A percentile compares a stretch with the other conserved stretches of the same genome.
These are phyloP conservation scores for Plecotus auritus DNA, from an alignment of 2,113 vertebrate species.

Conservation along the genomic window DNA sequence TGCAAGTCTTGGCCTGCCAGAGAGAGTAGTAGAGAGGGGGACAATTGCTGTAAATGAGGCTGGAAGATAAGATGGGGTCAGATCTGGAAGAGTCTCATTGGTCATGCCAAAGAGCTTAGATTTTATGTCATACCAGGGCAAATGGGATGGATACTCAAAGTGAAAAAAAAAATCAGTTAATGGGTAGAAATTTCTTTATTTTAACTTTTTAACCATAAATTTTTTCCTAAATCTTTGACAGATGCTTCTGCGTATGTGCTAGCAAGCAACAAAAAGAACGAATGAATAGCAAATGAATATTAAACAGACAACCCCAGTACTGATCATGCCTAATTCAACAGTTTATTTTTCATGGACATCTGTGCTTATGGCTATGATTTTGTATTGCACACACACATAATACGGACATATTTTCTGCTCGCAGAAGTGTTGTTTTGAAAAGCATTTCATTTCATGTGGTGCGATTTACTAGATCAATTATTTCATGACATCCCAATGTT, in stretches of 20 bases:
- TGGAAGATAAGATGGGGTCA: not conserved
- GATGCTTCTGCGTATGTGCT: constrained; percentile 43
- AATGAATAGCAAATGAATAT: constrained; percentile 55
- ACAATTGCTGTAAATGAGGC: not conserved
- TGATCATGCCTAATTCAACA: constrained; percentile 62
- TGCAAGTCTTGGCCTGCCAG: not conserved
- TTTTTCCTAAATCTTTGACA: constrained; percentile 58
- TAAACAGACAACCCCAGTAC: constrained; percentile 45
- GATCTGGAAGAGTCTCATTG: not conserved
- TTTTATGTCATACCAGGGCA: not conserved
- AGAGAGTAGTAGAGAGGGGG: not conserved
- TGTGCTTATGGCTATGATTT: constrained; percentile 58
- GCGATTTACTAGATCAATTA: constrained; percentile 5
- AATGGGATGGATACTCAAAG: not conserved
- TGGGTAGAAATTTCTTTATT: constrained; percentile 33
- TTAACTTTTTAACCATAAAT: constrained; percentile 34
- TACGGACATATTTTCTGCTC: constrained; percentile 41
- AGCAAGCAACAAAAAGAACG: constrained; percentile 50
- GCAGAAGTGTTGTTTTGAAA: constrained; percentile 56
- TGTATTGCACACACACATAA: constrained; percentile 44
- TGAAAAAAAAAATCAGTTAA: constrained; percentile 14
- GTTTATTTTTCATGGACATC: constrained; percentile 60
- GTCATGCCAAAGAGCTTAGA: not conserved
- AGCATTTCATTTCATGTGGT: constrained; percentile 24
- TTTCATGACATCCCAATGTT: not conserved